Conservation (phyloP, 2,888 invertebrate species). For the Scaptomyza cyrtandrae region DNA sequence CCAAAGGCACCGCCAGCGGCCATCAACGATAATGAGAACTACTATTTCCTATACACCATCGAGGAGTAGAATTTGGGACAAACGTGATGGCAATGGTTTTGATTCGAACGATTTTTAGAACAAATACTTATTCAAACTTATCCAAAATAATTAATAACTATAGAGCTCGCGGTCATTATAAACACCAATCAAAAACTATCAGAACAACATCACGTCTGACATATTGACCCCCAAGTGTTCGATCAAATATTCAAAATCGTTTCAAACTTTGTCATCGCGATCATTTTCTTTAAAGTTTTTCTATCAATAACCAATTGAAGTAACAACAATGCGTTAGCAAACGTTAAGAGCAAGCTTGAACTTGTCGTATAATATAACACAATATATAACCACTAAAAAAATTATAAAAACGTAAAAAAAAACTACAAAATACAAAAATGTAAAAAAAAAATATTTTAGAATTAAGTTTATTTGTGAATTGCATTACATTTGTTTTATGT, state of each 20-base stretch:
- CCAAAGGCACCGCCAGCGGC: slow-evolving; percentile 88
- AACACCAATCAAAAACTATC: not conserved
- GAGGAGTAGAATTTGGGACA: slow-evolving; percentile 81
- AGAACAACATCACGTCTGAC: slow-evolving; percentile 31
- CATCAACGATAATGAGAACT: slow-evolving; percentile 87
- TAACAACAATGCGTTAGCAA: slow-evolving; percentile 63
- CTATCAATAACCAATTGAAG: slow-evolving; percentile 42
- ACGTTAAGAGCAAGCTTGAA: slow-evolving; percentile 82
- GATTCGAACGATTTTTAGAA: slow-evolving; percentile 46
- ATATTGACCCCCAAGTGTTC: slow-evolving; percentile 74
- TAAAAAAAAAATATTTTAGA: slow-evolving; percentile 49
- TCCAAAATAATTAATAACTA: slow-evolving; percentile 12
- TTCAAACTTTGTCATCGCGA: slow-evolving; percentile 50
- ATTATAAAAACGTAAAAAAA: slow-evolving; percentile 61
- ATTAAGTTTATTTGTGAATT: slow-evolving; percentile 68
- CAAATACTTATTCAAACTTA: slow-evolving; percentile 19
- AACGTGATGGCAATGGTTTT: slow-evolving; percentile 45
- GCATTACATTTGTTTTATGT: slow-evolving; percentile 59
- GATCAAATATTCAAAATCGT: slow-evolving; percentile 56
- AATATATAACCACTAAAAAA: slow-evolving; percentile 52
- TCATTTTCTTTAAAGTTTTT: slow-evolving; percentile 45
- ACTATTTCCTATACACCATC: slow-evolving; percentile 85
- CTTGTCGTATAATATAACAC: slow-evolving; percentile 78
- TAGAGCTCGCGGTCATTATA: slow-evolving; percentile 30
- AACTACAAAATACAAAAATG: slow-evolving; percentile 44